These are phyloP conservation scores for Sinohyriopsis cumingii DNA, from an alignment of 2,888 invertebrate genomes.

Conservation along the genomic window DNA sequence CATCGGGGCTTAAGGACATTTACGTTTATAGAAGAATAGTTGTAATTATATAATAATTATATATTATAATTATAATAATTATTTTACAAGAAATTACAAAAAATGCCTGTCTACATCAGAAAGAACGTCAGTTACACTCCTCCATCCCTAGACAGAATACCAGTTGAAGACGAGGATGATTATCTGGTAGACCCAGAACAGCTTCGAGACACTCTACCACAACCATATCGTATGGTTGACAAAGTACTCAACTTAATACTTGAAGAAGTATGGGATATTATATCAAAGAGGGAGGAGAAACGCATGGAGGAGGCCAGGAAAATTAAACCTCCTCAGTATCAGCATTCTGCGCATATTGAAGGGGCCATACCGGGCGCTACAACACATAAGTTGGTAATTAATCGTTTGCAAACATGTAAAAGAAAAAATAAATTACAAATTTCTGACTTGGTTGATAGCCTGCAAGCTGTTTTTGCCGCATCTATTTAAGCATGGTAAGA, in stretches of 20 bases:
- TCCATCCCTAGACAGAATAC: slow-evolving; percentile 57
- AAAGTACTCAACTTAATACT: slow-evolving; percentile 58
- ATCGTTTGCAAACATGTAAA: neutral
- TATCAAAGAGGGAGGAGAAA: slow-evolving; percentile 54
- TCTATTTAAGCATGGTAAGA: too few species aligned
- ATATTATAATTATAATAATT: neutral
- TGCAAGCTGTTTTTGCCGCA: too few species aligned
- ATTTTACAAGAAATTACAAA: slow-evolving; percentile 10
- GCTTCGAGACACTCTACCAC: slow-evolving; percentile 62
- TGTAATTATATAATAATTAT: neutral
- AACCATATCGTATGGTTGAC: slow-evolving; percentile 69
- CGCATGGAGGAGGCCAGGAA: slow-evolving; percentile 52
- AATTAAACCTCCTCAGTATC: slow-evolving; percentile 59
- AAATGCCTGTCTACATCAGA: slow-evolving; percentile 64
- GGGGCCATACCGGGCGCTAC: slow-evolving; percentile 30
- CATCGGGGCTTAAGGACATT: too few species aligned
- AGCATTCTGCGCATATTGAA: slow-evolving; percentile 48
- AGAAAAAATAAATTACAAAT: too few species aligned
- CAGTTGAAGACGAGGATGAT: slow-evolving; percentile 62
- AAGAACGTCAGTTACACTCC: slow-evolving; percentile 63
- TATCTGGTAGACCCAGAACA: slow-evolving; percentile 66
- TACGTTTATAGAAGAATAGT: too few species aligned
- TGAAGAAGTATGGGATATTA: slow-evolving; percentile 64
- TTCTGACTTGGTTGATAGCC: too few species aligned
- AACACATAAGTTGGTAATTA: slow-evolving; percentile 29